These are phyloP conservation scores for Hippocampus barbouri DNA, from an alignment of 2,113 vertebrate genomes.

Conservation along the genomic window DNA sequence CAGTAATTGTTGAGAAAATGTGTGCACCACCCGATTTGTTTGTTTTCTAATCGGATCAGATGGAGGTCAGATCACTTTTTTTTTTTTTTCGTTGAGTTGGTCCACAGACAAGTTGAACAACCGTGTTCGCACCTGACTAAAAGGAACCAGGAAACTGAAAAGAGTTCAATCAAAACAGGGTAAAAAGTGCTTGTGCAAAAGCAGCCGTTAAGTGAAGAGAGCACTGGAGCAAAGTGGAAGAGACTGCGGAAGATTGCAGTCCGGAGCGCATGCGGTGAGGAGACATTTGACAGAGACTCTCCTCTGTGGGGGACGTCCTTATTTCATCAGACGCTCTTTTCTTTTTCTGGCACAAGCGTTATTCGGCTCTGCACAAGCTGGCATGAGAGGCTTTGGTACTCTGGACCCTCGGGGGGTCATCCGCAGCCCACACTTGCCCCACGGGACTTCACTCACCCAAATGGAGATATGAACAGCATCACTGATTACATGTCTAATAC, in stretches of 20 bases:
- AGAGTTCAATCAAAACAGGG: not conserved
- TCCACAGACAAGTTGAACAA: not conserved
- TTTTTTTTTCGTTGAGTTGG: not conserved
- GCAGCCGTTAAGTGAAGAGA: slow-evolving; percentile 21
- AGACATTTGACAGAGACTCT: slow-evolving; percentile 52
- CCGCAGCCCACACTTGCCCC: slow-evolving; percentile 36
- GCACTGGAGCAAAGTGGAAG: slow-evolving; percentile 41
- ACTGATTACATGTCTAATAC: slow-evolving; percentile 61
- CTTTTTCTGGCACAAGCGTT: slow-evolving; percentile 26
- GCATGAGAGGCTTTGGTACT: slow-evolving; percentile 27
- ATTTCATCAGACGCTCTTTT: slow-evolving; percentile 42
- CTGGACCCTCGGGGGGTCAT: slow-evolving; percentile 27
- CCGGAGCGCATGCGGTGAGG: slow-evolving; percentile 23
- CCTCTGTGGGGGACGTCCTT: slow-evolving; percentile 42
- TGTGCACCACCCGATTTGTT: not conserved
- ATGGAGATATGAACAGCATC: slow-evolving; percentile 58
- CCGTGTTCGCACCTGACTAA: not conserved
- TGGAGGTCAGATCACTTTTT: no score
- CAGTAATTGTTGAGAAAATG: not conserved
- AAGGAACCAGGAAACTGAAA: not conserved
- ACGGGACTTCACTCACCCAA: slow-evolving; percentile 53
- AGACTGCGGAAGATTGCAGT: slow-evolving; percentile 37
- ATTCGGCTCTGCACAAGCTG: slow-evolving; percentile 32
- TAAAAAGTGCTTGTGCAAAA: not conserved
- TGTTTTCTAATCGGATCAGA: not conserved